Evolutionary conservation across 2,888 invertebrate species (phyloP).

Genomic region (Sclerodermus sp.): DNA sequence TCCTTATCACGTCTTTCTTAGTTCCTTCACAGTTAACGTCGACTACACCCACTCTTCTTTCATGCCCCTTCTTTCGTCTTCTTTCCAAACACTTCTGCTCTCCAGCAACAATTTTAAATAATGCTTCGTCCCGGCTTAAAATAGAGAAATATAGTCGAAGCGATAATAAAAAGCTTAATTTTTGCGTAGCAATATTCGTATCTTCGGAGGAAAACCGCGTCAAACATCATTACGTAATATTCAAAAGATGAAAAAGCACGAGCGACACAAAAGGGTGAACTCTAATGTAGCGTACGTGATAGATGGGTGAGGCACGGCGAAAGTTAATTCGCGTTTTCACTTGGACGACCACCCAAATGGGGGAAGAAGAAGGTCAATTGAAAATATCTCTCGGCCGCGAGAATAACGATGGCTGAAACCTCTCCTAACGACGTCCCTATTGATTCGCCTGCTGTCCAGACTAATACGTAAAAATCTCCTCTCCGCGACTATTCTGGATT

Average conservation of each 20-base stretch:
- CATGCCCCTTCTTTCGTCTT: too few species aligned
- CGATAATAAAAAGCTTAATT: too few species aligned
- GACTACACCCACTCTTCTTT: too few species aligned
- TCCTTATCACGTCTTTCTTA: constrained; percentile 27
- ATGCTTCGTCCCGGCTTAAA: too few species aligned
- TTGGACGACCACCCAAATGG: constrained; percentile 25
- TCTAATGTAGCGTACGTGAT: constrained; percentile 54
- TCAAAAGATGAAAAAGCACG: constrained; percentile 39
- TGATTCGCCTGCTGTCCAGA: constrained; percentile 21
- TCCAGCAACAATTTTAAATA: too few species aligned
- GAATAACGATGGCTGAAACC: constrained; percentile 35
- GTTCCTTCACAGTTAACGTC: constrained; percentile 1
- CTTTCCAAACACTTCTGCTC: too few species aligned
- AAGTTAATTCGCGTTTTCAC: constrained; percentile 49
- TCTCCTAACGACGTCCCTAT: constrained; percentile 42
- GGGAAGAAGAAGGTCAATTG: constrained; percentile 24
- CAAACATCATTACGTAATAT: constrained; percentile 51
- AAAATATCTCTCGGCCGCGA: constrained; percentile 32
- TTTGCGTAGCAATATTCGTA: constrained; percentile 9
- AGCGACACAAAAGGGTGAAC: constrained; percentile 33
- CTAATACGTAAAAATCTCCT: too few species aligned
- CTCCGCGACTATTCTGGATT: too few species aligned
- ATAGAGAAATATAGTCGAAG: too few species aligned
- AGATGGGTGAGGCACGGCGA: constrained; percentile 42
- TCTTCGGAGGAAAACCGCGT: constrained; percentile 17